Conservation (phyloP, 2,797 vertebrate species). For the Telmatherina bonti region DNA sequence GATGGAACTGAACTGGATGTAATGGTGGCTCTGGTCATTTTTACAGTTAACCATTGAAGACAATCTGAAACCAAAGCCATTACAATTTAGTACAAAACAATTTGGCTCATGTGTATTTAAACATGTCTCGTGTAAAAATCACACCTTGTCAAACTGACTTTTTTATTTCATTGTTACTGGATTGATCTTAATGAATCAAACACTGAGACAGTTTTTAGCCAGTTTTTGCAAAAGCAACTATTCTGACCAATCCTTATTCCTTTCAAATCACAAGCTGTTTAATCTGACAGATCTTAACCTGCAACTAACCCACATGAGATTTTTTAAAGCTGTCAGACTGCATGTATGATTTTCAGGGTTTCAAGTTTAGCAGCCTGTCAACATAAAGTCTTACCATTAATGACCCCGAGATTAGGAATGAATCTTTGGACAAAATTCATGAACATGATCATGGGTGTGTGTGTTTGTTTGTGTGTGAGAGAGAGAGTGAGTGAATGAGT, state of each 20-base stretch:
- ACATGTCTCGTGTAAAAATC: neutral
- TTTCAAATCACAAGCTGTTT: neutral
- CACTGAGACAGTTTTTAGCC: neutral
- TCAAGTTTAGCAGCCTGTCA: neutral
- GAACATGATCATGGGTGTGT: neutral
- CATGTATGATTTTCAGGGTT: neutral
- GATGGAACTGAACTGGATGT: neutral
- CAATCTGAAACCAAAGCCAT: slow-evolving; percentile 16
- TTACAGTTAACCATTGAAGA: neutral
- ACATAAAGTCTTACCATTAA: neutral
- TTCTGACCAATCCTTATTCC: neutral
- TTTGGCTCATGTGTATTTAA: too few relatives aligned
- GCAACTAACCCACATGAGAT: neutral
- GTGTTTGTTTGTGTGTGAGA: neutral
- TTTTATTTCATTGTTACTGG: neutral
- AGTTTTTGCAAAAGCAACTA: neutral
- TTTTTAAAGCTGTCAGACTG: neutral
- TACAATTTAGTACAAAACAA: too few relatives aligned
- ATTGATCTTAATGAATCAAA: neutral
- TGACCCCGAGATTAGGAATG: neutral
- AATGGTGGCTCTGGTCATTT: neutral
- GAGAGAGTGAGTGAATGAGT: neutral
- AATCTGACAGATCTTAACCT: neutral
- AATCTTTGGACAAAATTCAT: neutral
- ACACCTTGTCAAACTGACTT: neutral